phyloP scores from a whole-genome alignment of 2,888 invertebrate species.

The Dysmachus trigonus region DNA sequence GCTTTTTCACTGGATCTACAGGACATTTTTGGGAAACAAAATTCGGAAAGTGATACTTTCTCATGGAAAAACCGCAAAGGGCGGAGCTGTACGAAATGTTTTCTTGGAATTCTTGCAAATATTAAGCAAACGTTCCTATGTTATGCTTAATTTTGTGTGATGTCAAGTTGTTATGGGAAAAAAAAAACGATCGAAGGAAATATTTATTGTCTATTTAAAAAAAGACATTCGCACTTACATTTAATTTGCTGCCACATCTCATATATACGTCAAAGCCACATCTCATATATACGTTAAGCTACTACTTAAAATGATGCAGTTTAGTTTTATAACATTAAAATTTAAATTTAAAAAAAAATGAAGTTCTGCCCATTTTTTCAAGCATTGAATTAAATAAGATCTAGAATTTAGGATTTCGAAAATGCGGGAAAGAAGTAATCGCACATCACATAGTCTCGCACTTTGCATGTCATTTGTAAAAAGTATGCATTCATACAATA shows the following conservation, averaged over 20 bases:
- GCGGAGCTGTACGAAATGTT: not conserved
- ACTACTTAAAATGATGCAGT: too few relatives aligned
- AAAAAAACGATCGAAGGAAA: not conserved
- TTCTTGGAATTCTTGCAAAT: not conserved
- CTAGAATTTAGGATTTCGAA: too few relatives aligned
- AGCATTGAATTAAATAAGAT: too few relatives aligned
- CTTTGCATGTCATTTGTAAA: too few relatives aligned
- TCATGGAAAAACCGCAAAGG: not conserved
- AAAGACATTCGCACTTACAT: not conserved
- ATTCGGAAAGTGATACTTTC: not conserved
- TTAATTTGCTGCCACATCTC: not conserved
- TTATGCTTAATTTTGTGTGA: not conserved
- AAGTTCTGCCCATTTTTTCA: too few relatives aligned
- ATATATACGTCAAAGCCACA: too few relatives aligned
- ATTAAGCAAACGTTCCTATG: not conserved
- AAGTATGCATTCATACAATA: too few relatives aligned
- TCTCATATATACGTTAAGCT: too few relatives aligned
- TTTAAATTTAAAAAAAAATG: too few relatives aligned
- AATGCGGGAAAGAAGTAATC: too few relatives aligned
- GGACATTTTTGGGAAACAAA: not conserved
- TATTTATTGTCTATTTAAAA: not conserved
- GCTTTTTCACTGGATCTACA: not conserved
- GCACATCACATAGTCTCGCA: too few relatives aligned
- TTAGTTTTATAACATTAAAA: too few relatives aligned
- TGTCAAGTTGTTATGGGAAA: not conserved